Conservation (phyloP, 2,797 vertebrate genomes). For the Anisognathus igniventris region DNA sequence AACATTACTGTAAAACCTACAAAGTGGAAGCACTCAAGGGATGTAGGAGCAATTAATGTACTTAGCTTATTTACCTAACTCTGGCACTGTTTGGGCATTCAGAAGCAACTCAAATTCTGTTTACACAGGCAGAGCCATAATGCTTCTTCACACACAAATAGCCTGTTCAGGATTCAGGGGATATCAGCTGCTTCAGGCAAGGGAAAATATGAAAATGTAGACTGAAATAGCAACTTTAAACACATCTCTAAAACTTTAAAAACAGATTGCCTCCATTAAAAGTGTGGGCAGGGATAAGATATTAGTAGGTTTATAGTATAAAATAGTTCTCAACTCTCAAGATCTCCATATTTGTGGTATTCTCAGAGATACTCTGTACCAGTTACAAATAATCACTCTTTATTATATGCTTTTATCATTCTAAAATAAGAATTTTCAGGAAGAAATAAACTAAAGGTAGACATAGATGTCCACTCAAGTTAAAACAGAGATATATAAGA, state of each 20-base stretch:
- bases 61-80: constrained; percentile 53
- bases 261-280: background rate
- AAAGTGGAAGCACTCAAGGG: constrained; percentile 41
- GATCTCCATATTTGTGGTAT: background rate
- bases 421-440: background rate
- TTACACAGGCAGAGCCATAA: background rate
- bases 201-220: background rate
- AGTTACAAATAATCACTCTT: background rate
- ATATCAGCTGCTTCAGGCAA: background rate
- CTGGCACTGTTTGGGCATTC: background rate
- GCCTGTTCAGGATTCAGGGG: background rate
- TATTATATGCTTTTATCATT: background rate
- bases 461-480: background rate
- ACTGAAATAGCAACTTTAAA: background rate
- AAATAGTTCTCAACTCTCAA: background rate
- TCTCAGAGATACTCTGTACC: background rate
- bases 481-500: background rate
- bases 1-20: constrained; percentile 28
- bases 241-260: background rate
- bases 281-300: background rate
- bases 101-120: background rate
- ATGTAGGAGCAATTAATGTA: constrained; percentile 35
- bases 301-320: background rate
- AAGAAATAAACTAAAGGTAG: background rate
- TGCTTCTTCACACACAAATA: background rate